phyloP scores from a whole-genome alignment of 2,888 invertebrate species.

The Diabrotica balteata region DNA sequence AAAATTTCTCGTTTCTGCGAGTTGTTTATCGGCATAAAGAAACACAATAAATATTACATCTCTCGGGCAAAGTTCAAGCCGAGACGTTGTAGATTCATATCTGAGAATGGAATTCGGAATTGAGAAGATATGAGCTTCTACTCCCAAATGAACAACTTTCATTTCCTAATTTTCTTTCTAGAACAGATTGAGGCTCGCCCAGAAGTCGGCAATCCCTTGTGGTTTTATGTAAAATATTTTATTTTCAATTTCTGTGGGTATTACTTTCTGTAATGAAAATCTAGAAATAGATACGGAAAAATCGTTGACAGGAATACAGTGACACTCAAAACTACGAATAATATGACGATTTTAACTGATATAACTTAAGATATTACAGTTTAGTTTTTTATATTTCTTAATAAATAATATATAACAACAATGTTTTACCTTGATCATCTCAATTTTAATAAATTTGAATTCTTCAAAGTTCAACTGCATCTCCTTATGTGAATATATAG shows the following conservation, averaged over 20 bases:
- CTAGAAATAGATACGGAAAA: too few relatives aligned
- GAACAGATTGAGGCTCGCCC: constrained; percentile 22
- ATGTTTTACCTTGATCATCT: too few relatives aligned
- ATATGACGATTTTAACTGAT: too few relatives aligned
- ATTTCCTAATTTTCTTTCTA: constrained; percentile 30
- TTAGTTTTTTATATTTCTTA: too few relatives aligned
- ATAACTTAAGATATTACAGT: too few relatives aligned
- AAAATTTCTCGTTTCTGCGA: constrained; percentile 9
- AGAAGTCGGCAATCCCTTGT: constrained; percentile 6
- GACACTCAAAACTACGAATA: too few relatives aligned
- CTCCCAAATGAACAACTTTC: constrained; percentile 28
- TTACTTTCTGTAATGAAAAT: too few relatives aligned
- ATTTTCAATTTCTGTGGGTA: background rate
- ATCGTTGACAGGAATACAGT: too few relatives aligned
- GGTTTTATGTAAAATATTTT: constrained; percentile 27
- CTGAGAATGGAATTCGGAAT: constrained; percentile 3
- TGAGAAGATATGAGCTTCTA: constrained; percentile 23
- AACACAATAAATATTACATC: constrained; percentile 25
- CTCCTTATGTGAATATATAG: too few relatives aligned
- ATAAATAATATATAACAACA: too few relatives aligned
- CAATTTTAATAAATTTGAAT: too few relatives aligned
- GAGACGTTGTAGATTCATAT: constrained; percentile 6
- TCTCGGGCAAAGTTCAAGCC: background rate
- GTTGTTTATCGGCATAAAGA: constrained; percentile 8
- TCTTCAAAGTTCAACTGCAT: too few relatives aligned